These are phyloP conservation scores for Temnothorax curvispinosus DNA, from an alignment of 1,140 invertebrate species.

Conservation along the genomic window DNA sequence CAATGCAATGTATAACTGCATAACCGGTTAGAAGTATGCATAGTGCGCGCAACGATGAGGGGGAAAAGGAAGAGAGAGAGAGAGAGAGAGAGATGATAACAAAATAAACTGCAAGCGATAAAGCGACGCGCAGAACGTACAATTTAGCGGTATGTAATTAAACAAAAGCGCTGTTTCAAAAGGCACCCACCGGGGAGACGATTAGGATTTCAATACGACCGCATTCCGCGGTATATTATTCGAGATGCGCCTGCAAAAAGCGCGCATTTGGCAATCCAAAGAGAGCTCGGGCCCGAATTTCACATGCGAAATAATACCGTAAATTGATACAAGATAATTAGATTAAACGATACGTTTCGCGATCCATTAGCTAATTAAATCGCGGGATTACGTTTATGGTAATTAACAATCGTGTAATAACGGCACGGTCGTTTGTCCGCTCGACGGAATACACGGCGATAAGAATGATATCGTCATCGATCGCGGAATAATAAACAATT, in stretches of 20 bases:
- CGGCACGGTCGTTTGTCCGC: conserved; percentile 27
- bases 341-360: conserved; percentile 56
- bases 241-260: conserved; percentile 27
- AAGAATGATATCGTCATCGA: conserved; percentile 43
- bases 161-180: conserved; percentile 54
- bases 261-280: conserved; percentile 33
- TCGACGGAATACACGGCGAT: not conserved
- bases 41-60: not conserved
- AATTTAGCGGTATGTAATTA: conserved; percentile 53
- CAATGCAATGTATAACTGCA: not conserved
- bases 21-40: not conserved
- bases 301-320: conserved; percentile 45
- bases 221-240: conserved; percentile 36
- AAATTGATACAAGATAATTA: conserved; percentile 52
- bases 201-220: conserved; percentile 55
- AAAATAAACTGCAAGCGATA: conserved; percentile 54
- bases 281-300: not conserved
- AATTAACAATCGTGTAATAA: conserved; percentile 50
- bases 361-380: conserved; percentile 60
- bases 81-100: conserved; percentile 25
- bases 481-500: conserved; percentile 57
- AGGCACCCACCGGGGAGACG: conserved; percentile 44
- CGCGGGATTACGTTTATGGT: conserved; percentile 43
- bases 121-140: conserved; percentile 20
- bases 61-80: conserved; percentile 21